phyloP scores from a whole-genome alignment of 2,113 vertebrate genomes.

The Pao palembangensis region DNA sequence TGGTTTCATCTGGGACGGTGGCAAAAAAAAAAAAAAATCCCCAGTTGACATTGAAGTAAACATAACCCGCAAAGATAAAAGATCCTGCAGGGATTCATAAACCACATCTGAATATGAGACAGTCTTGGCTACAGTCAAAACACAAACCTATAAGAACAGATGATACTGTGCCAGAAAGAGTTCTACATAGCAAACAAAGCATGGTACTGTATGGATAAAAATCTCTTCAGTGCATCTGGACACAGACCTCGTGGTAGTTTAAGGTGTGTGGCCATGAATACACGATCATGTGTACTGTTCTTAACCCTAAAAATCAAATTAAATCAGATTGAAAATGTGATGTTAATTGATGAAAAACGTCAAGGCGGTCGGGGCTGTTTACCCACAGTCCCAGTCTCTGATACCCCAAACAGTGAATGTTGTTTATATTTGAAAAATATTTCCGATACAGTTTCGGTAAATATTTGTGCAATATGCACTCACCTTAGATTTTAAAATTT shows the following conservation, averaged over 20 bases:
- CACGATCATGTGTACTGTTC: too few relatives aligned
- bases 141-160: conserved; percentile 43
- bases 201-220: too few relatives aligned
- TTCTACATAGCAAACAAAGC: background rate
- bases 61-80: conserved; percentile 49
- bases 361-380: background rate
- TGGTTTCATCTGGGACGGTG: conserved; percentile 44
- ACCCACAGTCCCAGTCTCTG: background rate
- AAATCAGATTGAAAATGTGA: too few relatives aligned
- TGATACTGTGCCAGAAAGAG: conserved; percentile 1
- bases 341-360: too few relatives aligned
- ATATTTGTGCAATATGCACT: conserved; percentile 11
- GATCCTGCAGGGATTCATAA: conserved; percentile 40
- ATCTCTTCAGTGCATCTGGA: too few relatives aligned
- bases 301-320: too few relatives aligned
- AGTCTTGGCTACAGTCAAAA: conserved; percentile 51
- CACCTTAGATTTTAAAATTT: conserved; percentile 13
- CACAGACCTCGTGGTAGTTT: too few relatives aligned
- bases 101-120: conserved; percentile 57
- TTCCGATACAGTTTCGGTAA: conserved; percentile 2
- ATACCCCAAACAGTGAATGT: background rate
- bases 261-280: too few relatives aligned
- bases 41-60: conserved; percentile 43
- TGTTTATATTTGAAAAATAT: conserved; percentile 6
- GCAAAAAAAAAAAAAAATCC: background rate